Evolutionary conservation across 1,140 invertebrate species (phyloP).

Genomic region (Drosophila tropicalis): DNA sequence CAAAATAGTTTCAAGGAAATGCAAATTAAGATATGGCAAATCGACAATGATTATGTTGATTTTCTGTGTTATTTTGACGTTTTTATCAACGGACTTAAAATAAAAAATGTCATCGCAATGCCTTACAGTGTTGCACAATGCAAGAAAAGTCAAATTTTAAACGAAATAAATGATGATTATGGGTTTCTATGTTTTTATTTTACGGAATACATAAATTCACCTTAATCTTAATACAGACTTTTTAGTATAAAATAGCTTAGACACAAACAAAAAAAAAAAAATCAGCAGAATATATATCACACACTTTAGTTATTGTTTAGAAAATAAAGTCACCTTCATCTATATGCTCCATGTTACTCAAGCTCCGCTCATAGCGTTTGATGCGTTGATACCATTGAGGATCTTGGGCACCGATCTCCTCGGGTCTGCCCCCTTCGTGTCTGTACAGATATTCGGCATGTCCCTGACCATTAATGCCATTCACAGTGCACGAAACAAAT

Average conservation of each 20-base stretch:
- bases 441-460: conserved; percentile 75
- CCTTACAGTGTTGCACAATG: too few species aligned
- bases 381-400: conserved; percentile 77
- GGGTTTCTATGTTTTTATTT: too few species aligned
- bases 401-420: conserved; percentile 48
- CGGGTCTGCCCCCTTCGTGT: conserved; percentile 60
- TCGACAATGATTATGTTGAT: background rate
- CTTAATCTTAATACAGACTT: background rate
- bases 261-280: conserved; percentile 14
- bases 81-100: too few species aligned
- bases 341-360: conserved; percentile 53
- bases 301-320: conserved; percentile 19
- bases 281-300: background rate
- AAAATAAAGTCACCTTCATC: conserved; percentile 57
- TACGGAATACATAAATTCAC: background rate
- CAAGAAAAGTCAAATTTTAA: too few species aligned
- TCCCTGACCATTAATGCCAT: conserved; percentile 69
- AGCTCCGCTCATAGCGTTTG: conserved; percentile 60
- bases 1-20: conserved; percentile 6
- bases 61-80: too few species aligned
- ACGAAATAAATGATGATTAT: too few species aligned
- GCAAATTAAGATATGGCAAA: background rate
- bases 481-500: conserved; percentile 74
- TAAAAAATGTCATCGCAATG: too few species aligned
- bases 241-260: conserved; percentile 16